phyloP scores from a whole-genome alignment of 2,888 invertebrate genomes.

The Taphrorychus bicolor region DNA sequence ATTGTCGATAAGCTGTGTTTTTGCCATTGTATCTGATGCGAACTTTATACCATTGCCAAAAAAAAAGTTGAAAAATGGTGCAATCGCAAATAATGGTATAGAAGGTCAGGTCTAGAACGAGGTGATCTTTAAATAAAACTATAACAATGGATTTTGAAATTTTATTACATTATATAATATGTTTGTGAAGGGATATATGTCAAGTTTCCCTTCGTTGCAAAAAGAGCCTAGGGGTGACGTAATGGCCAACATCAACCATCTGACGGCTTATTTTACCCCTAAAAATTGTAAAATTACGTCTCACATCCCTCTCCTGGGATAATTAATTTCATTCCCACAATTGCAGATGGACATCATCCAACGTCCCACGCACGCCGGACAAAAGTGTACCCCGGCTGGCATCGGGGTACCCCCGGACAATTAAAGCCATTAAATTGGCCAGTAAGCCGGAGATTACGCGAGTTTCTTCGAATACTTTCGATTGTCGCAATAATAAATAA shows the following conservation, averaged over 20 bases:
- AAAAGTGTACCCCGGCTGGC: slow-evolving; percentile 26
- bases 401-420: slow-evolving; percentile 44
- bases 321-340: slow-evolving; percentile 37
- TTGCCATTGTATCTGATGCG: not conserved
- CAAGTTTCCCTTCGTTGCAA: not conserved
- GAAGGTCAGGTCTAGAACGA: not conserved
- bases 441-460: slow-evolving; percentile 50
- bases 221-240: not conserved
- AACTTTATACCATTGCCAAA: not conserved
- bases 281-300: slow-evolving; percentile 26
- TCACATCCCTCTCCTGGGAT: slow-evolving; percentile 7
- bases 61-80: not conserved
- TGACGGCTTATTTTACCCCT: slow-evolving; percentile 27
- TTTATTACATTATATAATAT: too few relatives aligned
- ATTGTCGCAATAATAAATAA: slow-evolving; percentile 31
- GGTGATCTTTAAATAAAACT: not conserved
- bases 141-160: not conserved
- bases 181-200: too few relatives aligned
- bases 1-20: not conserved
- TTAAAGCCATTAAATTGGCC: slow-evolving; percentile 54
- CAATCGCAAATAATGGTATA: not conserved
- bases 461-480: slow-evolving; percentile 48
- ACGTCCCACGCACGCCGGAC: slow-evolving; percentile 33
- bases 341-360: slow-evolving; percentile 34
- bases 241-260: slow-evolving; percentile 12